A percentile compares a stretch with the other conserved stretches of the same genome.
Evolutionary conservation across 1,140 invertebrate genomes (phyloP).

Genomic region (Diploscapter pachys): DNA sequence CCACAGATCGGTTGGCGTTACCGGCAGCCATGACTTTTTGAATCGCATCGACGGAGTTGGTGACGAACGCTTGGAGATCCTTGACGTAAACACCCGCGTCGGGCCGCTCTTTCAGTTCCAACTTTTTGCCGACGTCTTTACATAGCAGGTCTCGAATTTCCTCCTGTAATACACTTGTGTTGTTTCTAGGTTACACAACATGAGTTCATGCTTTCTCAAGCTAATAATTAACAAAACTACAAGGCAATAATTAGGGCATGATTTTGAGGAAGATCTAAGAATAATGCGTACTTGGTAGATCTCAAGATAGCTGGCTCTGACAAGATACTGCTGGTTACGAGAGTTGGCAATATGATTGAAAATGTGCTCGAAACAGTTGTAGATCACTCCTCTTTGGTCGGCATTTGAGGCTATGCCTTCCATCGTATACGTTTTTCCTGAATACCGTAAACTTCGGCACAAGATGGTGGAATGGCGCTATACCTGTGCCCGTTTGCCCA

Average conservation of each 20-base stretch:
- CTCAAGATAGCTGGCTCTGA: slow-evolving; percentile 86
- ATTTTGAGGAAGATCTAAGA: not conserved
- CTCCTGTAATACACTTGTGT: slow-evolving; percentile 70
- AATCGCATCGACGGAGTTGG: slow-evolving; percentile 85
- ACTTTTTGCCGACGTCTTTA: slow-evolving; percentile 63
- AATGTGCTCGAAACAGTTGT: slow-evolving; percentile 90
- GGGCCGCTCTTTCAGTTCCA: slow-evolving; percentile 72
- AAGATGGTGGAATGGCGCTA: not conserved
- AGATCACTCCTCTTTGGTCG: slow-evolving; percentile 80
- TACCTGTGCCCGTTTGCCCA: slow-evolving; percentile 93
- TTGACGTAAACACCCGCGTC: slow-evolving; percentile 78
- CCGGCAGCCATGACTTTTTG: slow-evolving; percentile 81
- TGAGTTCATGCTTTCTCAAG: too few species aligned
- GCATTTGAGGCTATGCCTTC: slow-evolving; percentile 54
- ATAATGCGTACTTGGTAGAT: slow-evolving; percentile 74
- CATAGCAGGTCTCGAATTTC: slow-evolving; percentile 77
- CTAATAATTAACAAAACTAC: too few species aligned
- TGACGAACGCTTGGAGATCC: slow-evolving; percentile 77
- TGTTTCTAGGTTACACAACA: too few species aligned
- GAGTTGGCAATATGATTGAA: slow-evolving; percentile 85
- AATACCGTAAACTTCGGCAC: not conserved
- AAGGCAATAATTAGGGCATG: not conserved
- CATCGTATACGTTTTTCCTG: slow-evolving; percentile 67
- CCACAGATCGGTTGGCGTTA: slow-evolving; percentile 80
- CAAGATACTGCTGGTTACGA: slow-evolving; percentile 80